A percentile compares a stretch with the other conserved stretches of the same genome.
Evolutionary conservation across 37 sponge, comb jelly and placozoan species (phyloP).

Genomic region (Cliona cf. orientalis): DNA sequence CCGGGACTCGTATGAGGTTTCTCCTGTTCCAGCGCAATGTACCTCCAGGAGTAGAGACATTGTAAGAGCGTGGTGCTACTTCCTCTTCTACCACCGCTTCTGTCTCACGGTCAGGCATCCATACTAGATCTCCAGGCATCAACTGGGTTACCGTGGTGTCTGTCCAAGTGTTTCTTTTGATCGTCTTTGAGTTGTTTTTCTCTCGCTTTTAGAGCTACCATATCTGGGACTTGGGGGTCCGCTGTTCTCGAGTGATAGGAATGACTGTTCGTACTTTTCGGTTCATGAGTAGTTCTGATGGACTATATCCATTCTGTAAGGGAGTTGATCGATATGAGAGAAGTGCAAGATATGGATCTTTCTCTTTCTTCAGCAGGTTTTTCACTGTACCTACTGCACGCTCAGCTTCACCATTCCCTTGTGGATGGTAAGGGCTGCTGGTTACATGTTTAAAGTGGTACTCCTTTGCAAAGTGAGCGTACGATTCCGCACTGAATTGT

Average conservation of each 20-base stretch:
- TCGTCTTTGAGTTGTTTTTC: slow-evolving; percentile 22
- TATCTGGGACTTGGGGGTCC: slow-evolving; percentile 32
- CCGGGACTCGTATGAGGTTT: too few relatives aligned
- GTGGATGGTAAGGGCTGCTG: slow-evolving; percentile 59
- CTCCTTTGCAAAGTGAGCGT: slow-evolving; percentile 9
- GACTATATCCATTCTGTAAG: slow-evolving; percentile 36
- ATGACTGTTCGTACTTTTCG: slow-evolving; percentile 34
- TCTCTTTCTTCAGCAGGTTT: slow-evolving; percentile 31
- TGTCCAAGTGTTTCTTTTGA: too few relatives aligned
- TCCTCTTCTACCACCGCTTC: too few relatives aligned
- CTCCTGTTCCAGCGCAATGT: too few relatives aligned
- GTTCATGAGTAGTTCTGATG: slow-evolving; percentile 58
- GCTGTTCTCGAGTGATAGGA: slow-evolving; percentile 20
- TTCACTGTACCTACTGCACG: slow-evolving; percentile 50
- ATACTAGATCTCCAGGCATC: too few relatives aligned
- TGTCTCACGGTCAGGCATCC: too few relatives aligned
- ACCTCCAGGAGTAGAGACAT: too few relatives aligned
- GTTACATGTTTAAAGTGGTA: slow-evolving; percentile 50
- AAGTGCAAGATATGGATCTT: slow-evolving; percentile 45
- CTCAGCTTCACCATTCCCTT: slow-evolving; percentile 77
- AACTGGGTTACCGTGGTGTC: too few relatives aligned
- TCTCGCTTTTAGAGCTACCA: neutral
- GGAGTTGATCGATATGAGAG: slow-evolving; percentile 57
- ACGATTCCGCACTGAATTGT: slow-evolving; percentile 45
- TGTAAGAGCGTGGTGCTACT: too few relatives aligned